Evolutionary conservation across 2,888 invertebrate genomes (phyloP).

Genomic region (Octodonta nipae): DNA sequence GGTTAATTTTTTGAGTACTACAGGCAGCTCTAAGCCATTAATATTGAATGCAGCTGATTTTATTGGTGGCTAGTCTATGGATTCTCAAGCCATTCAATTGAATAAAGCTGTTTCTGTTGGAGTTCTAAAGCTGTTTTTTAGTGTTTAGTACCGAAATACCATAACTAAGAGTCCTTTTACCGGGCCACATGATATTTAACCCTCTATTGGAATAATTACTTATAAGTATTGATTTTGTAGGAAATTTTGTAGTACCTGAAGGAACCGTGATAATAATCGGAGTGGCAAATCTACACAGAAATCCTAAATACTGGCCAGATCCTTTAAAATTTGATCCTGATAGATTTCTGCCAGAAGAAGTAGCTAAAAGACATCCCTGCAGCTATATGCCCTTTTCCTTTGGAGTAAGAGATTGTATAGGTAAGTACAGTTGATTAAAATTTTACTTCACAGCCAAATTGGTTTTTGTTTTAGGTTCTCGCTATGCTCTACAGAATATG

Average conservation of each 20-base stretch:
- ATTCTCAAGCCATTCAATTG: too few species aligned
- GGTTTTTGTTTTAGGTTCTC: constrained; percentile 6
- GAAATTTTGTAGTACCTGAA: constrained; percentile 19
- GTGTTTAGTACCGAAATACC: too few species aligned
- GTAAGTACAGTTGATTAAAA: constrained; percentile 33
- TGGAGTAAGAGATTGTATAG: constrained; percentile 40
- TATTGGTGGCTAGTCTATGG: too few species aligned
- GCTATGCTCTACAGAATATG: constrained; percentile 2
- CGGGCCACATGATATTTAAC: too few species aligned
- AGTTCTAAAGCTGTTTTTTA: too few species aligned
- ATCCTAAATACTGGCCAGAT: constrained; percentile 40
- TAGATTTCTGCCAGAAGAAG: constrained; percentile 41
- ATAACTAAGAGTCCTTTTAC: too few species aligned
- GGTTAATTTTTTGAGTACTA: too few species aligned
- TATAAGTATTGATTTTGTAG: constrained; percentile 3
- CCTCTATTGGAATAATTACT: too few species aligned
- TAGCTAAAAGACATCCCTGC: constrained; percentile 34
- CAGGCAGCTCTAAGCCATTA: too few species aligned
- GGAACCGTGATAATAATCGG: constrained; percentile 32
- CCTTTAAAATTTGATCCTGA: constrained; percentile 45
- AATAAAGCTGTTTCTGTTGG: too few species aligned
- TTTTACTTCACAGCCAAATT: not conserved
- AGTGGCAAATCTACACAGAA: constrained; percentile 35
- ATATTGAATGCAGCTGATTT: too few species aligned
- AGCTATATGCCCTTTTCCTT: constrained; percentile 38